phyloP scores from a whole-genome alignment of 2,888 invertebrate species.

The Cenopis cana region DNA sequence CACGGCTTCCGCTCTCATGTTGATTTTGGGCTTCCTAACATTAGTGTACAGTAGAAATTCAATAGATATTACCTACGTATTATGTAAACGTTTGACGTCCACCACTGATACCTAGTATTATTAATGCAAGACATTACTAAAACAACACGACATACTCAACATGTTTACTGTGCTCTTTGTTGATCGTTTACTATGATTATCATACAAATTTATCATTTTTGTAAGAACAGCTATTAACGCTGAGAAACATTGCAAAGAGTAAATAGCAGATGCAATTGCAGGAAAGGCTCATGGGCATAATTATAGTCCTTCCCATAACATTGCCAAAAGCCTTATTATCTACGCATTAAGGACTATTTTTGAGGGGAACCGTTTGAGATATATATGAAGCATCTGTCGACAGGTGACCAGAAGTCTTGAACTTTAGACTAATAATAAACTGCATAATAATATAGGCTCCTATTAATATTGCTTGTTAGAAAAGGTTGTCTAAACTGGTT shows the following conservation, averaged over 20 bases:
- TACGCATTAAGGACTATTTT: not conserved
- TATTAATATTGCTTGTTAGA: not conserved
- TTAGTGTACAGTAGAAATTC: too few relatives aligned
- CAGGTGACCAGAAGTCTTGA: conserved; percentile 8
- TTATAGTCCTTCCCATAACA: not conserved
- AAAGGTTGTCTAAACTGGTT: conserved; percentile 21
- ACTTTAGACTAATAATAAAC: conserved; percentile 8
- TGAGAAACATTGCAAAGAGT: not conserved
- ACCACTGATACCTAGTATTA: not conserved
- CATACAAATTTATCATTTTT: not conserved
- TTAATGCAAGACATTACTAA: not conserved
- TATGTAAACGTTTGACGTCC: too few relatives aligned
- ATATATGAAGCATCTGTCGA: not conserved
- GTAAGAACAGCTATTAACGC: not conserved
- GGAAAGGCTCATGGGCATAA: conserved; percentile 7
- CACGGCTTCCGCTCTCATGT: too few relatives aligned
- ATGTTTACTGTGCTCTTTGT: not conserved
- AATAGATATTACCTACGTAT: too few relatives aligned
- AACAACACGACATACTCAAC: not conserved
- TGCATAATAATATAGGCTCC: not conserved
- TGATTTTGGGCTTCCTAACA: too few relatives aligned
- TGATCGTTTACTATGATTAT: not conserved
- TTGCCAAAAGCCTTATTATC: not conserved
- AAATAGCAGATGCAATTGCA: conserved; percentile 7
- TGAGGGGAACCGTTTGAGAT: not conserved